Evolutionary conservation across 2,888 invertebrate genomes (phyloP).

Genomic region (Macrostomum cliftonense): DNA sequence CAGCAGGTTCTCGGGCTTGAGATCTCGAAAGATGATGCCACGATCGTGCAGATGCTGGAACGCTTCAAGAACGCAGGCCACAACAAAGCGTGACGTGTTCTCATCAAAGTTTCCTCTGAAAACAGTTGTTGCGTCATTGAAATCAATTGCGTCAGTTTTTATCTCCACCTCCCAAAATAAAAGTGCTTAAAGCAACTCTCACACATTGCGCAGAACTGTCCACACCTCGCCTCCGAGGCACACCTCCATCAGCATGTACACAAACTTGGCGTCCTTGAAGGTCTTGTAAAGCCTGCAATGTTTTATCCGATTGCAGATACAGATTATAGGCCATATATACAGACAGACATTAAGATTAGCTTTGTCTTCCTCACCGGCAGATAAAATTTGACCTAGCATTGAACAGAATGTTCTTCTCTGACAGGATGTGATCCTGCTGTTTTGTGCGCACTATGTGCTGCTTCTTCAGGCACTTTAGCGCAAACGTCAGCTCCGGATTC

Average conservation of each 20-base stretch:
- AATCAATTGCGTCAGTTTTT: not conserved
- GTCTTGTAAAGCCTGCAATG: slow-evolving; percentile 59
- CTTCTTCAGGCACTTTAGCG: slow-evolving; percentile 71
- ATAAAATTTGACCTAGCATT: slow-evolving; percentile 58
- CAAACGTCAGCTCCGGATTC: slow-evolving; percentile 48
- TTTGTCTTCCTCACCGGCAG: slow-evolving; percentile 47
- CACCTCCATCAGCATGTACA: slow-evolving; percentile 82
- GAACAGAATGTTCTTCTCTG: slow-evolving; percentile 63
- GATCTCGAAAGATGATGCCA: slow-evolving; percentile 60
- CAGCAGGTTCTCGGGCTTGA: slow-evolving; percentile 84
- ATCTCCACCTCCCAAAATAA: not conserved
- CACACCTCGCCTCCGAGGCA: slow-evolving; percentile 84
- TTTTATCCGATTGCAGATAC: too few species aligned
- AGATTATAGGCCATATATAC: too few species aligned
- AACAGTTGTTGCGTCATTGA: too few species aligned
- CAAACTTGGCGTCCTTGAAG: slow-evolving; percentile 69
- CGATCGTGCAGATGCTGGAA: slow-evolving; percentile 68
- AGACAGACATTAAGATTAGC: too few species aligned
- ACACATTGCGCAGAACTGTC: slow-evolving; percentile 68
- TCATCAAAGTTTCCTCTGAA: slow-evolving; percentile 26
- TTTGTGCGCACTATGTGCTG: slow-evolving; percentile 67
- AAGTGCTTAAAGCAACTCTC: slow-evolving; percentile 3
- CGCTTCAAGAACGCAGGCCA: slow-evolving; percentile 76
- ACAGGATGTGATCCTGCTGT: slow-evolving; percentile 69
- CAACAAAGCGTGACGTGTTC: slow-evolving; percentile 60